A percentile compares a stretch with the other conserved stretches of the same genome.
Conservation (phyloP, 1,140 invertebrate species). For the Pogonus chalceus region DNA sequence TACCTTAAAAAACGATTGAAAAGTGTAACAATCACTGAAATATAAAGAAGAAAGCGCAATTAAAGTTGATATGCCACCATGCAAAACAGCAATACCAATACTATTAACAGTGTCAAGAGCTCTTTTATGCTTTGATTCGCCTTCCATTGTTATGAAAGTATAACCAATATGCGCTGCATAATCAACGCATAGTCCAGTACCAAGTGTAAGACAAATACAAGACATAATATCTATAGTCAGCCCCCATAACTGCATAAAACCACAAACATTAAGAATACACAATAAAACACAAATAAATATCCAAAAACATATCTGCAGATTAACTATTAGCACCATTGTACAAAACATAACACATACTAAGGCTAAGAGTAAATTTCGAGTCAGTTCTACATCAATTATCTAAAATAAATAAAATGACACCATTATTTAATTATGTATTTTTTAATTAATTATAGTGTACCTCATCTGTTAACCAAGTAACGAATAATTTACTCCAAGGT, state of each 20-base stretch:
- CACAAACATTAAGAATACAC: conserved; percentile 70
- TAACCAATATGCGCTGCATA: conserved; percentile 84
- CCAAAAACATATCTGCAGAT: conserved; percentile 65
- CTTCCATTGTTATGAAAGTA: conserved; percentile 52
- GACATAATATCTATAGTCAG: conserved; percentile 78
- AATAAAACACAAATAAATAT: conserved; percentile 67
- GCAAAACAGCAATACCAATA: conserved; percentile 70
- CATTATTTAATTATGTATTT: neutral
- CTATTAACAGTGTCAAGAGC: conserved; percentile 58
- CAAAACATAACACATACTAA: conserved; percentile 71
- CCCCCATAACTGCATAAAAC: conserved; percentile 70
- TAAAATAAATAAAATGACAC: conserved; percentile 21
- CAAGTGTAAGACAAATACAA: conserved; percentile 72
- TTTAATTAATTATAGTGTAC: conserved; percentile 27
- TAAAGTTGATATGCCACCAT: conserved; percentile 70
- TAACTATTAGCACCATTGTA: conserved; percentile 70
- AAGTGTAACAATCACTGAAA: conserved; percentile 67
- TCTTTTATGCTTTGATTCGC: conserved; percentile 47
- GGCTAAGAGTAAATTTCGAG: conserved; percentile 68
- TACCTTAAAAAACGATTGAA: conserved; percentile 69
- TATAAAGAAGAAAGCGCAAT: conserved; percentile 63
- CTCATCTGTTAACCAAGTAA: conserved; percentile 68
- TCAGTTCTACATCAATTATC: conserved; percentile 62
- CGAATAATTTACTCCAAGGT: conserved; percentile 60
- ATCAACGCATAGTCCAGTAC: conserved; percentile 81